Conservation (phyloP, 53 echinoderm and acorn worm genomes). For the Stichopus horrens region DNA sequence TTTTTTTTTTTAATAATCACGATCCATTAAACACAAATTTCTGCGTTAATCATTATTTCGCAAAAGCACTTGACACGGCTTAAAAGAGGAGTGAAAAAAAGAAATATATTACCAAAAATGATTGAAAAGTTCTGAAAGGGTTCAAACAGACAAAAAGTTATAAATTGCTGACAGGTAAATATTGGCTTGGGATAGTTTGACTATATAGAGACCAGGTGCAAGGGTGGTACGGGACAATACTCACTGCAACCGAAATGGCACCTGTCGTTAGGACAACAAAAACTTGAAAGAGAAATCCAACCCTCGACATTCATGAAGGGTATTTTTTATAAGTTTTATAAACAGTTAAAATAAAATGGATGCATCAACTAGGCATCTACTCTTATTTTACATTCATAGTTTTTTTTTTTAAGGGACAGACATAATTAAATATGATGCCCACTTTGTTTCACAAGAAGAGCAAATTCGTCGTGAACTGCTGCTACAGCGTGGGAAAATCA, state of each 20-base stretch:
- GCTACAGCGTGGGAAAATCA: no score
- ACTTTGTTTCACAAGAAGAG: no score
- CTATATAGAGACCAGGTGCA: constrained; percentile 2
- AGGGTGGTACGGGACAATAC: neutral
- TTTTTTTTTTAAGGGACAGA: no score
- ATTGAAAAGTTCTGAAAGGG: constrained; percentile 1
- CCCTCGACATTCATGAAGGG: neutral
- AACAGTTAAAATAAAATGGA: no score
- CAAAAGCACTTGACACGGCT: neutral
- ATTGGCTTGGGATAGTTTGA: neutral
- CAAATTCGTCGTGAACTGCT: no score
- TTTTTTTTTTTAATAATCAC: neutral
- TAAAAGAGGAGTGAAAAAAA: neutral
- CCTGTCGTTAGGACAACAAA: constrained; percentile 16
- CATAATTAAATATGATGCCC: no score
- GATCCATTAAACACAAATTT: neutral
- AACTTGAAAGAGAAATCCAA: neutral
- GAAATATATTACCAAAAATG: neutral
- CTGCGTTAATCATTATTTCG: neutral
- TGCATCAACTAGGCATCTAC: no score
- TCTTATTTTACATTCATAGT: no score
- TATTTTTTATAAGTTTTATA: no score
- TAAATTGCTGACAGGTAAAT: constrained; percentile 27
- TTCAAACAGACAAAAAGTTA: constrained; percentile 22
- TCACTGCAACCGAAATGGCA: constrained; percentile 1